A percentile compares a stretch with the other conserved stretches of the same genome.
Evolutionary conservation across 1,140 invertebrate species (phyloP).

Genomic region (Leptinotarsa lineolata): DNA sequence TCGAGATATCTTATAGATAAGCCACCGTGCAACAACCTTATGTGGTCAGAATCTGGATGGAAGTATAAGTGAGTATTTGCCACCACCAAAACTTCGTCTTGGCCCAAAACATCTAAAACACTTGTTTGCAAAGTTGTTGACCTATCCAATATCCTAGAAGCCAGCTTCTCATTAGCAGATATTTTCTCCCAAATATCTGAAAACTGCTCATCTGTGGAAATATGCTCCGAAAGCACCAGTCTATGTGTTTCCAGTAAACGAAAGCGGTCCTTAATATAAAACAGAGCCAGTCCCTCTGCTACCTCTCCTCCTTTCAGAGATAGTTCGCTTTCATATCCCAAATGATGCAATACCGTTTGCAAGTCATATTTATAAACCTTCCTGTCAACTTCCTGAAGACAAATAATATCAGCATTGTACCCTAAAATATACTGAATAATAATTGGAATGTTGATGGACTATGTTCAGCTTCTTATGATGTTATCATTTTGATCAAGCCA

Average conservation of each 20-base stretch:
- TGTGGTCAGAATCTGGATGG: slow-evolving; percentile 87
- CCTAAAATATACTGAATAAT: slow-evolving; percentile 57
- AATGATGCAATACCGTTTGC: slow-evolving; percentile 62
- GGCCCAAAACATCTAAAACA: slow-evolving; percentile 66
- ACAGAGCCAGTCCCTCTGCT: slow-evolving; percentile 79
- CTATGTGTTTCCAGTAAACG: slow-evolving; percentile 54
- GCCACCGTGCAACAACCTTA: slow-evolving; percentile 79
- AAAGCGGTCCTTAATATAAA: slow-evolving; percentile 71
- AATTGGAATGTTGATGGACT: no score
- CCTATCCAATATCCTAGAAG: slow-evolving; percentile 65
- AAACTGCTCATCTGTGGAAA: slow-evolving; percentile 62
- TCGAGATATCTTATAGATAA: slow-evolving; percentile 67
- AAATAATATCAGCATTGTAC: slow-evolving; percentile 88
- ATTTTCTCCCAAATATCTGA: slow-evolving; percentile 67
- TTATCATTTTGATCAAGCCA: no score
- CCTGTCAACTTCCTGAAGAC: slow-evolving; percentile 89
- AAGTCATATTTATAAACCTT: slow-evolving; percentile 78
- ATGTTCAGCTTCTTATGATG: no score
- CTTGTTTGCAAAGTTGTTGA: slow-evolving; percentile 68
- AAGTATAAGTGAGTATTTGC: slow-evolving; percentile 94
- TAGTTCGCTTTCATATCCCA: slow-evolving; percentile 66
- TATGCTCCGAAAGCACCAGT: slow-evolving; percentile 59
- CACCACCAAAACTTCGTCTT: slow-evolving; percentile 69
- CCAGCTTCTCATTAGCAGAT: slow-evolving; percentile 63
- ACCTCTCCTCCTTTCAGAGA: slow-evolving; percentile 73